These are phyloP conservation scores for Callosobruchus maculatus DNA, from an alignment of 2,888 invertebrate genomes.

Conservation along the genomic window DNA sequence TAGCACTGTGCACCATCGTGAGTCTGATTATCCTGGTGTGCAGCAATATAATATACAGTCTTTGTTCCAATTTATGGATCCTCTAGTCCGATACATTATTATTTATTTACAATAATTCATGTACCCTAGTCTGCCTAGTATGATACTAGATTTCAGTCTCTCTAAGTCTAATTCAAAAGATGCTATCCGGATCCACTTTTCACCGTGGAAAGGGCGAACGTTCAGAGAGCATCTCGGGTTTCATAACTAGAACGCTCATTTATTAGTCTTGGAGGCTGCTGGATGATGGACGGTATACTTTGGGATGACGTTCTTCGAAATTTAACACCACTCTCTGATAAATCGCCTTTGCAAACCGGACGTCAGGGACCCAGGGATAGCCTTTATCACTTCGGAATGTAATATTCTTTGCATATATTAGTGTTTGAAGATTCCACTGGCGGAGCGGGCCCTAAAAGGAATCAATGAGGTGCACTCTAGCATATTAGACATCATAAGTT, in stretches of 20 bases:
- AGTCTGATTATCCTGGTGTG: too few species aligned
- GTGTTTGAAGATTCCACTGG: background rate
- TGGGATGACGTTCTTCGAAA: background rate
- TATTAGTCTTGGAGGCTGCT: background rate
- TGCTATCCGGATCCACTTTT: background rate
- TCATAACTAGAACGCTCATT: background rate
- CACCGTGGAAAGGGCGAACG: background rate
- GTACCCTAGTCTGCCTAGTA: background rate
- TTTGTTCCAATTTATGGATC: too few species aligned
- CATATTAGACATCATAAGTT: too few species aligned
- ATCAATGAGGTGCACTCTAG: too few species aligned
- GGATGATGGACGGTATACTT: background rate
- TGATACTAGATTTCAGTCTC: background rate
- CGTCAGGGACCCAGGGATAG: background rate
- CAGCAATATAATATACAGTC: too few species aligned
- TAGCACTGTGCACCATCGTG: too few species aligned
- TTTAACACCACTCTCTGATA: background rate
- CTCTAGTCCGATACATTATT: too few species aligned
- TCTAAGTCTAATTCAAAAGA: background rate
- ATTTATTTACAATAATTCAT: background rate
- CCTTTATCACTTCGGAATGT: background rate
- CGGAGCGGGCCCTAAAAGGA: too few species aligned
- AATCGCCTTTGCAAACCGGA: background rate
- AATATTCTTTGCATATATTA: background rate
- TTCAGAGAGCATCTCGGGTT: background rate